Evolutionary conservation across 2,888 invertebrate genomes (phyloP), one percentile per base, ranked within the genome.

Genomic region (Calameuta filiformis): DNA sequence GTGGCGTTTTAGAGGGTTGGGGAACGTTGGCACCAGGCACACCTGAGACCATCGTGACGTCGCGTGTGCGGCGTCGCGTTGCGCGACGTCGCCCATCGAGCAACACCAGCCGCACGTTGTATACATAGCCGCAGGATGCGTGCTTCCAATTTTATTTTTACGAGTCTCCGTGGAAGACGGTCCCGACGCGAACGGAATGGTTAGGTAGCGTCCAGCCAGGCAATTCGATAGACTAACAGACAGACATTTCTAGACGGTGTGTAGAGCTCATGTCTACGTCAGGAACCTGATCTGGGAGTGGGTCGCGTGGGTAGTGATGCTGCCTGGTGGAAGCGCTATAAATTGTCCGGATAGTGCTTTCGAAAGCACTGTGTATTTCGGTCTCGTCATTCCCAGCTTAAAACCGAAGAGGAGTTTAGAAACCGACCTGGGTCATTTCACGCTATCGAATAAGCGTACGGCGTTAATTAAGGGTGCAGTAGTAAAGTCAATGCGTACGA

Each of bases 371-470:
- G 71, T 34, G 71, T 71, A 71, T 71, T 71, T 71, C 71, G 71
- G 71, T 71, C 71, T 71, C 71, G 79, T 82, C 81, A 82, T 56
- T 56, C 56, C 23, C 56, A 23, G 56, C 23, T 23, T 23, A 56
- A 23, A 23, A 2, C 56, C 9, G 23, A 56, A 56, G 56, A 56
- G 56, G 23, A 56, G 56, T 56, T 56, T 9, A 23, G 23, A 23
- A 23, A 56, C 56, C 56, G 56, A 56, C 56, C 56, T 56, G 56
- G 56, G 56, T 56, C 23, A 23, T 56, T 56, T 9, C 56, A 23
- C 56, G 56, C 56, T 23, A 56, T 56, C 56, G 23, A 23, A 23
- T 56, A 23, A 23, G 23, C 23, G 23, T 23, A 23, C 56, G 9
- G 56, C 9, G 23, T 56, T 56, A 23, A 56, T 56, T 56, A 56